Evolutionary conservation across 2,113 vertebrate genomes (phyloP).

Genomic region (Chrysochloris asiatica): DNA sequence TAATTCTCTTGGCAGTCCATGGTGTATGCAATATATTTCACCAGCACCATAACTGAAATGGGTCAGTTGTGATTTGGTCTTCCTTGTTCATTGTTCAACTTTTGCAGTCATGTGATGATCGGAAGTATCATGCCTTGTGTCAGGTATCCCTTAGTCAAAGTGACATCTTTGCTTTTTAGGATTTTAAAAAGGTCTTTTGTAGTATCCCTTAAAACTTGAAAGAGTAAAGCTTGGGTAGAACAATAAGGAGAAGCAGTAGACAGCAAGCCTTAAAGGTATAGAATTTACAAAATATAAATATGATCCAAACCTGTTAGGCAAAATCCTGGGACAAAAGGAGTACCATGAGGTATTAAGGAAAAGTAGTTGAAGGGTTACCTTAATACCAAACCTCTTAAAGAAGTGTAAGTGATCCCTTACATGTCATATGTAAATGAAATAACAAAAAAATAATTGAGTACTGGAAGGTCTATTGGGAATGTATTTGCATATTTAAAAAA

Average conservation of each 20-base stretch:
- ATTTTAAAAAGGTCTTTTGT: neutral
- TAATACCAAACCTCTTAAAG: neutral
- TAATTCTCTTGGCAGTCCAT: neutral
- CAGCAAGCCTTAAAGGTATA: neutral
- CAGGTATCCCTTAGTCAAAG: neutral
- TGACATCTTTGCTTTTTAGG: neutral
- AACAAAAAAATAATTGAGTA: neutral
- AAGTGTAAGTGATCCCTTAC: neutral
- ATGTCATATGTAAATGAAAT: neutral
- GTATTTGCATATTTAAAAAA: neutral
- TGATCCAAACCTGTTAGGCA: neutral
- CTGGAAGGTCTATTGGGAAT: neutral
- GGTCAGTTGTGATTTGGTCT: neutral
- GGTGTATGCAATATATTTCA: neutral
- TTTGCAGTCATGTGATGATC: neutral
- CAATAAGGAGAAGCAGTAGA: neutral
- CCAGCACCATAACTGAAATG: neutral
- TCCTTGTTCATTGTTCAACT: neutral
- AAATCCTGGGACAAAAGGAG: neutral
- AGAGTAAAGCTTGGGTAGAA: neutral
- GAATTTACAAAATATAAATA: neutral
- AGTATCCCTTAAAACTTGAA: neutral
- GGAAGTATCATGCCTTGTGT: neutral
- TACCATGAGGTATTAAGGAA: neutral
- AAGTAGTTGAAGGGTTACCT: conserved; percentile 15